A percentile compares a stretch with the other conserved stretches of the same genome.
Conservation (phyloP, 2,888 invertebrate genomes). For the Rhamnusium bicolor region DNA sequence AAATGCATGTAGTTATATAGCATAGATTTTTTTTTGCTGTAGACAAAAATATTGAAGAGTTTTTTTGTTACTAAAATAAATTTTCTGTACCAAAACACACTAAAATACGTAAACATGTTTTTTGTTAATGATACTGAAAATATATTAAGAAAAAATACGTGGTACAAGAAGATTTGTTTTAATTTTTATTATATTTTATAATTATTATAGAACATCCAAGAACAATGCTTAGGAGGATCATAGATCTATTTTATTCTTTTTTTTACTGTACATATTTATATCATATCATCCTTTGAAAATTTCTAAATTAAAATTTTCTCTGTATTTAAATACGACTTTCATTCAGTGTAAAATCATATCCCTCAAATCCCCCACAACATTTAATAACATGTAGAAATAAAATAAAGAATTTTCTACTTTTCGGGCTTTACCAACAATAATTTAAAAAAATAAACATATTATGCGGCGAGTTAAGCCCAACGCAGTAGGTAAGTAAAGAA, state of each 20-base stretch:
- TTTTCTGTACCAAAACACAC: conserved; percentile 56
- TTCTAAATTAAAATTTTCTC: conserved; percentile 81
- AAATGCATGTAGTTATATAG: conserved; percentile 66
- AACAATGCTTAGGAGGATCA: conserved; percentile 67
- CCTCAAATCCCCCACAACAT: too few species aligned
- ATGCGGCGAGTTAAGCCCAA: too few species aligned
- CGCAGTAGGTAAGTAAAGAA: too few species aligned
- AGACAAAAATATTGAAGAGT: conserved; percentile 58
- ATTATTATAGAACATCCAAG: conserved; percentile 63
- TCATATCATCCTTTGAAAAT: conserved; percentile 86
- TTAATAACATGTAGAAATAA: too few species aligned
- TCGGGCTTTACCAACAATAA: too few species aligned
- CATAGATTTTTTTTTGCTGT: conserved; percentile 66
- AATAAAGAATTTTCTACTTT: too few species aligned
- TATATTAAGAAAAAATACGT: conserved; percentile 43
- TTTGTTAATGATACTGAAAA: conserved; percentile 48
- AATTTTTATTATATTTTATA: conserved; percentile 71
- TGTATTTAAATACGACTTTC: conserved; percentile 70
- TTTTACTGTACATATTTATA: conserved; percentile 75
- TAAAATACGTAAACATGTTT: conserved; percentile 54
- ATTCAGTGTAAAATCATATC: too few species aligned
- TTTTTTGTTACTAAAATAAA: conserved; percentile 55
- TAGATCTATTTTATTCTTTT: conserved; percentile 70
- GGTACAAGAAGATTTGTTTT: conserved; percentile 63
- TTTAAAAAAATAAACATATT: too few species aligned